phyloP scores from a whole-genome alignment of 2,888 invertebrate species.

The Limnephilus marmoratus region DNA sequence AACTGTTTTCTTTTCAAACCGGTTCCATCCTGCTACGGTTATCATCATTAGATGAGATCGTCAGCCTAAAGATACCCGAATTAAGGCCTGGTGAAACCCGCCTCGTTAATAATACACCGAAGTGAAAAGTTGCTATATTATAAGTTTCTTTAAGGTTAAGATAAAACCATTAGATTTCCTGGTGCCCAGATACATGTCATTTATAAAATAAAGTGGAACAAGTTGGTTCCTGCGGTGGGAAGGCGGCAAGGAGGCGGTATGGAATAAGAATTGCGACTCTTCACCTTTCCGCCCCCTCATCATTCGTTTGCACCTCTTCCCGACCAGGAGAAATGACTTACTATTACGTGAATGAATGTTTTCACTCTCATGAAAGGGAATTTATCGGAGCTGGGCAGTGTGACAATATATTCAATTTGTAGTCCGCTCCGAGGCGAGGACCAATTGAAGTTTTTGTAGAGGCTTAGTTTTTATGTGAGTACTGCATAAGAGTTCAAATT shows the following conservation, averaged over 20 bases:
- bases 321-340: constrained; percentile 23
- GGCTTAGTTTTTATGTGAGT: not conserved
- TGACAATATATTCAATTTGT: constrained; percentile 5
- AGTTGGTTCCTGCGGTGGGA: not conserved
- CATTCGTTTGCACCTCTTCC: constrained; percentile 34
- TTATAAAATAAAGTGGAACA: not conserved
- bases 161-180: not conserved
- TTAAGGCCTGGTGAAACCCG: not conserved
- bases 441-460: not conserved
- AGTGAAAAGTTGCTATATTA: not conserved
- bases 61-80: not conserved
- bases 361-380: constrained; percentile 1
- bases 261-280: not conserved
- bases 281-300: not conserved
- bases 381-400: not conserved
- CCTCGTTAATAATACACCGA: not conserved
- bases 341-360: constrained; percentile 16
- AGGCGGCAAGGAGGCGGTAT: too few relatives aligned
- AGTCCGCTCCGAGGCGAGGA: not conserved
- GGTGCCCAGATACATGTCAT: not conserved
- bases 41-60: not conserved
- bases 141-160: not conserved
- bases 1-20: too few relatives aligned
- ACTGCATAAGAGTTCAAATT: too few relatives aligned
- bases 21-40: not conserved